Base-by-base conservation (phyloP, 2,797 vertebrate genomes). In the Anguilla marmorata region DNA sequence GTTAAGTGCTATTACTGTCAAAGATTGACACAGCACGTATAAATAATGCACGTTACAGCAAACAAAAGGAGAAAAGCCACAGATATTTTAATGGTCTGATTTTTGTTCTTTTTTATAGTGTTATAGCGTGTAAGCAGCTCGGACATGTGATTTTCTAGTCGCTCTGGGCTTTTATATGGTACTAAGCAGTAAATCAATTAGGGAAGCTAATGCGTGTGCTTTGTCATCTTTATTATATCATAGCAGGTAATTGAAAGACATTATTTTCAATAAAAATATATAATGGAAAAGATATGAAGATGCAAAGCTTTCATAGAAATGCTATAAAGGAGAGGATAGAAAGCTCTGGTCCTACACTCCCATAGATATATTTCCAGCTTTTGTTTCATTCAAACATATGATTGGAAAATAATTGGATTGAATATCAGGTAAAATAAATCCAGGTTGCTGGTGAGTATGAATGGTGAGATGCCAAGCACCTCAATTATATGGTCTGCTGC, bases 21-120 rank as follows among this genome's bases (percentile, higher is more conserved):
- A 91, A 63, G 86, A 93, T 95, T 95, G 95, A 95, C 93, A 91
- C 94, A 93, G 94, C 94, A 94, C 91, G 92, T 91, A 94, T 94
- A 91, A 95, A 95, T 94, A 95, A 95, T 94, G 93, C 93, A 95
- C 60, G 86, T 90, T 87, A 87, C 91, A 89, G 92, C 91, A 93
- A 94, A 94, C 92, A 88, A 88, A 27, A 80, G 80, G 33, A 82
- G 88, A 89, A 24, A 84, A 88, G 90, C 90, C 41, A 90, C 48
- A 90, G 86, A 88, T 90, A 89, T 91, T 91, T 91, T 91, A 90
- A 83, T 45, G 24, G 66, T 60, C n/a, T 52, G 24, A 74, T 72
- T 82, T 63, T 63, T 91, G 88, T 84, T 83, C 24, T 54, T 54
- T 54, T 48, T 33, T 37, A 33, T 45, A 21, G 2, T 30, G 27